Percentiles rank a stretch among this genome's conserved stretches.
phyloP scores from a whole-genome alignment of 2,797 vertebrate species.

The Peromyscus aztecus region DNA sequence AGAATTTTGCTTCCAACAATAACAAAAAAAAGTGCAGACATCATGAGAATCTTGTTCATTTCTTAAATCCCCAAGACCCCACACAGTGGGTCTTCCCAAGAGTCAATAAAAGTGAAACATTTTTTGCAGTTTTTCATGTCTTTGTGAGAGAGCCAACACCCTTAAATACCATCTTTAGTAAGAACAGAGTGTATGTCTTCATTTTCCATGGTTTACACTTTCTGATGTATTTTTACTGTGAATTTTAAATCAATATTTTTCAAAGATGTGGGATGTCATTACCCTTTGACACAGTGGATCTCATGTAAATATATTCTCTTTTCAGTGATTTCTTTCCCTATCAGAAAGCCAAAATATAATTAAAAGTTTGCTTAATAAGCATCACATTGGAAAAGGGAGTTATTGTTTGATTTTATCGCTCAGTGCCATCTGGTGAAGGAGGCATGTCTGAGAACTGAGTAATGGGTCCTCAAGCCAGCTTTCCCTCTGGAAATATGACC shows the following conservation, averaged over 20 bases:
- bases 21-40: background rate
- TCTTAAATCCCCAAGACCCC: background rate
- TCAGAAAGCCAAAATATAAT: slow-evolving; percentile 31
- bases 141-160: background rate
- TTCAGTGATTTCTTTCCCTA: background rate
- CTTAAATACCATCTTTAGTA: background rate
- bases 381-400: slow-evolving; percentile 53
- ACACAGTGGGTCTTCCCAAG: background rate
- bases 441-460: background rate
- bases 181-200: background rate
- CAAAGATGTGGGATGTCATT: slow-evolving; percentile 1
- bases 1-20: background rate
- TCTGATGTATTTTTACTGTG: slow-evolving; percentile 22
- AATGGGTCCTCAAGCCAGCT: background rate
- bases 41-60: background rate
- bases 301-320: background rate
- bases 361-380: slow-evolving; percentile 47
- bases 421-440: slow-evolving; percentile 44
- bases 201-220: background rate
- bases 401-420: slow-evolving; percentile 48
- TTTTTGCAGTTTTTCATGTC: background rate
- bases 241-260: slow-evolving; percentile 38
- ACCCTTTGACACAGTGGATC: background rate
- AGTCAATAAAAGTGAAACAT: background rate
- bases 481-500: background rate